Percentiles rank a stretch among this genome's conserved stretches.
Conservation (phyloP, 2,888 invertebrate genomes). For the Pocota personata region DNA sequence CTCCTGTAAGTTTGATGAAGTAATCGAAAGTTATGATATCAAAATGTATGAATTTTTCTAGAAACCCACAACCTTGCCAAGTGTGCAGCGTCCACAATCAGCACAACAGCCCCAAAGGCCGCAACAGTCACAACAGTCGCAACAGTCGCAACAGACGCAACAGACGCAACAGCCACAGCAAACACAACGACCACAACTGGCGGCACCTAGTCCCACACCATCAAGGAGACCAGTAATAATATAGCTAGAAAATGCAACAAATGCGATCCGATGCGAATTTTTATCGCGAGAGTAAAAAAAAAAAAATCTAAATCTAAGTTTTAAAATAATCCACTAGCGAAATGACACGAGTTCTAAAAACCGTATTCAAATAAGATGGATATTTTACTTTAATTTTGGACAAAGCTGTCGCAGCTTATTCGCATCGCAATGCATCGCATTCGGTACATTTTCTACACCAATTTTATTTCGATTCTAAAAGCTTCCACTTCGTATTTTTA, state of each 20-base stretch:
- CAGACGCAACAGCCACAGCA: constrained; percentile 20
- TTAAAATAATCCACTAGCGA: too few species aligned
- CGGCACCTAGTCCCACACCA: constrained; percentile 17
- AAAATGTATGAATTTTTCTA: background rate
- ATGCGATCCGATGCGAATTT: constrained; percentile 2
- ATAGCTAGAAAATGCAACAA: constrained; percentile 1
- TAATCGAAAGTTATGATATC: background rate
- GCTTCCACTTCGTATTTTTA: background rate
- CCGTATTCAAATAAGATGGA: too few species aligned
- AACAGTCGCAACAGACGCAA: background rate
- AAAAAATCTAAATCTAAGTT: too few species aligned
- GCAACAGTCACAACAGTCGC: constrained; percentile 20
- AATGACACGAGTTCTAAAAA: too few species aligned
- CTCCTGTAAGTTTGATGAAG: constrained; percentile 38
- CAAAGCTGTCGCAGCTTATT: too few species aligned
- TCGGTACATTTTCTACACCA: background rate
- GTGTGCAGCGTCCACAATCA: background rate
- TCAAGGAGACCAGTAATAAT: constrained; percentile 55
- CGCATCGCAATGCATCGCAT: background rate
- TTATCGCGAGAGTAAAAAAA: background rate
- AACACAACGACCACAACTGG: constrained; percentile 3
- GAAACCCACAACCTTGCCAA: constrained; percentile 33
- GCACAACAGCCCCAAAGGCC: background rate
- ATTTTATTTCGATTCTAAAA: background rate
- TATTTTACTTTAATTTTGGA: too few species aligned